phyloP scores from a whole-genome alignment of 2,888 invertebrate species.

The Meghimatium bilineatum region DNA sequence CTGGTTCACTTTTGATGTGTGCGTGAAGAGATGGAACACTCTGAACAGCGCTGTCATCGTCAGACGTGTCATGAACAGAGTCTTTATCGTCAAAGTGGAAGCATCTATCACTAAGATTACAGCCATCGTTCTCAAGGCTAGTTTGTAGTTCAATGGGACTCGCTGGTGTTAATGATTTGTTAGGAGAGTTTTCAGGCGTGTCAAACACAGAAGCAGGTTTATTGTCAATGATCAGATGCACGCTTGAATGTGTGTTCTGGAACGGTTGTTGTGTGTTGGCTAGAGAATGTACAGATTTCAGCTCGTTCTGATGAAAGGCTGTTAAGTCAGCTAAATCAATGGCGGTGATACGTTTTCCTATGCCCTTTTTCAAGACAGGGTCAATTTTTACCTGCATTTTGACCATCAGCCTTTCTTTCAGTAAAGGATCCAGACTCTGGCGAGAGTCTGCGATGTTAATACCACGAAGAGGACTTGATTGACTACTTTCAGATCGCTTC shows the following conservation, averaged over 20 bases:
- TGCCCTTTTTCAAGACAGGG: slow-evolving; percentile 33
- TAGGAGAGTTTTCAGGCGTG: slow-evolving; percentile 43
- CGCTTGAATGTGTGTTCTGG: not conserved
- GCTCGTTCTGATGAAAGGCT: not conserved
- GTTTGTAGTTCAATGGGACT: slow-evolving; percentile 16
- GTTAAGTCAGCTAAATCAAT: slow-evolving; percentile 44
- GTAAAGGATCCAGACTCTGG: slow-evolving; percentile 23
- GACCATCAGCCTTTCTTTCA: slow-evolving; percentile 22
- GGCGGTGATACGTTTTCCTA: slow-evolving; percentile 40
- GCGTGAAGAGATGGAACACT: too few relatives aligned
- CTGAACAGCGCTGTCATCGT: slow-evolving; percentile 1
- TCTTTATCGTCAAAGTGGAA: slow-evolving; percentile 26
- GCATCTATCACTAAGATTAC: not conserved
- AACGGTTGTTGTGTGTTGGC: not conserved
- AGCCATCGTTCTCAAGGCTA: not conserved
- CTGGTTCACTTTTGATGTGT: not conserved
- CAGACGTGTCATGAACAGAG: not conserved
- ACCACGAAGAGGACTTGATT: not conserved
- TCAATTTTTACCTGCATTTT: slow-evolving; percentile 46
- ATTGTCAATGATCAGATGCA: slow-evolving; percentile 26
- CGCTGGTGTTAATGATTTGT: slow-evolving; percentile 16
- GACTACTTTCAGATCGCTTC: slow-evolving; percentile 4
- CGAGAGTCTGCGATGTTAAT: slow-evolving; percentile 39
- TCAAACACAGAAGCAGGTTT: slow-evolving; percentile 44
- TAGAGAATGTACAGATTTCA: not conserved